A percentile compares a stretch with the other conserved stretches of the same genome.
Evolutionary conservation across 1,140 invertebrate genomes (phyloP).

Genomic region (Colletes latitarsis): DNA sequence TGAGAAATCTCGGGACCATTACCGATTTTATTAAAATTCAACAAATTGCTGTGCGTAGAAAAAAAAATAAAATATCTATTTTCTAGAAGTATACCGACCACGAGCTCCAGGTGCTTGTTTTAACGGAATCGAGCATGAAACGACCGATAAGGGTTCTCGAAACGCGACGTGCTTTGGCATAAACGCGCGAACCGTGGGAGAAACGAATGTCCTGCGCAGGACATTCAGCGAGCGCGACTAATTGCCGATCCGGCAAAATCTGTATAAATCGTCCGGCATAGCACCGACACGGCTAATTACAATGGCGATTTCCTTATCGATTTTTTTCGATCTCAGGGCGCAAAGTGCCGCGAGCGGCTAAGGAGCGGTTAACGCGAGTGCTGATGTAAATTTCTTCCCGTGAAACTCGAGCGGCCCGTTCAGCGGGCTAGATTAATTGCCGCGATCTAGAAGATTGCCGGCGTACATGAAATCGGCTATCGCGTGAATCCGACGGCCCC

Average conservation of each 20-base stretch:
- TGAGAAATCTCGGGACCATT: too few relatives aligned
- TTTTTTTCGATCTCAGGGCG: slow-evolving; percentile 45
- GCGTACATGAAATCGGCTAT: slow-evolving; percentile 62
- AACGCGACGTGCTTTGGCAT: background rate
- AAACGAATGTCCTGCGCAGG: slow-evolving; percentile 1
- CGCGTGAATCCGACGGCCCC: slow-evolving; percentile 54
- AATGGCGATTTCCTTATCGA: slow-evolving; percentile 62
- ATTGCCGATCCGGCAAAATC: slow-evolving; percentile 48
- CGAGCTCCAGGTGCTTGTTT: too few relatives aligned
- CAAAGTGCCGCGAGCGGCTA: slow-evolving; percentile 15
- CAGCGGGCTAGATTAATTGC: slow-evolving; percentile 60
- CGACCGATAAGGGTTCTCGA: too few relatives aligned
- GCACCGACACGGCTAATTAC: slow-evolving; percentile 52
- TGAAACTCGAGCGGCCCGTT: slow-evolving; percentile 61
- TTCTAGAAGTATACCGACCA: too few relatives aligned
- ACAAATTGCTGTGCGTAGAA: too few relatives aligned
- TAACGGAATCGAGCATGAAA: too few relatives aligned
- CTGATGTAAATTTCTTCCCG: slow-evolving; percentile 61
- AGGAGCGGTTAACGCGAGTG: slow-evolving; percentile 46
- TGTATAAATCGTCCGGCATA: slow-evolving; percentile 41
- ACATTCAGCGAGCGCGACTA: slow-evolving; percentile 32
- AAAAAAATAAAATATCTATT: too few relatives aligned
- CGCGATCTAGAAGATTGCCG: slow-evolving; percentile 60
- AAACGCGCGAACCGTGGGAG: background rate
- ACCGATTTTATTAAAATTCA: too few relatives aligned